Conservation (phyloP, 2,797 vertebrate species). For the Gorsachius magnificus region DNA sequence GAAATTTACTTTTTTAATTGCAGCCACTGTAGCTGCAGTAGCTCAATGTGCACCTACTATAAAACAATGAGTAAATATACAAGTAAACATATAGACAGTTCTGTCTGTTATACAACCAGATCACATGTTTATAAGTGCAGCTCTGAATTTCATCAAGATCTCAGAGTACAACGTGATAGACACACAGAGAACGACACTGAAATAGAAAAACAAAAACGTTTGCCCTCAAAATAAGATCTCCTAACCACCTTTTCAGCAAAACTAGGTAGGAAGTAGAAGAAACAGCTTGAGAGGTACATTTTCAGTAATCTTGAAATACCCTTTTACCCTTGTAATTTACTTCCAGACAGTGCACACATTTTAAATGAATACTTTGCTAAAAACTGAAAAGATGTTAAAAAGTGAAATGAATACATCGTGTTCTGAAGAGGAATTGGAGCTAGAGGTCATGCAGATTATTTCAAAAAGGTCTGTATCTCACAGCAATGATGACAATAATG, state of each 20-base stretch:
- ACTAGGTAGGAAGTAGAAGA: constrained; percentile 31
- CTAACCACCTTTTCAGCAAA: constrained; percentile 17
- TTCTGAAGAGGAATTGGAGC: constrained; percentile 45
- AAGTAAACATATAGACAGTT: neutral
- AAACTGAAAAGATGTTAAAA: constrained; percentile 69
- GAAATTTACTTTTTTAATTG: neutral
- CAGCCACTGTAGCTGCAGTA: neutral
- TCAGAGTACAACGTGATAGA: neutral
- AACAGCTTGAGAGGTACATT: constrained; percentile 31
- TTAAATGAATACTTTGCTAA: constrained; percentile 68
- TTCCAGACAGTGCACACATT: constrained; percentile 47
- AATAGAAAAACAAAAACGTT: constrained; percentile 1
- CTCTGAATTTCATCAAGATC: neutral
- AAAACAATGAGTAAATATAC: neutral
- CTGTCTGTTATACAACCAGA: neutral
- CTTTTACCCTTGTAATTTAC: constrained; percentile 69
- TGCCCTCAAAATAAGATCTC: constrained; percentile 19
- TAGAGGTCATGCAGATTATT: constrained; percentile 61
- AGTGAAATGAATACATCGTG: constrained; percentile 54
- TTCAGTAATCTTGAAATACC: constrained; percentile 67
- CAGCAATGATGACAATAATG: constrained; percentile 11
- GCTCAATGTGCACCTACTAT: neutral
- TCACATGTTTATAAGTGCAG: neutral
- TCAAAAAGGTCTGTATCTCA: constrained; percentile 45
- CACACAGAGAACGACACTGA: neutral